Evolutionary conservation across 2,113 vertebrate species (phyloP).

Genomic region (Epinephelus cyanopodus): DNA sequence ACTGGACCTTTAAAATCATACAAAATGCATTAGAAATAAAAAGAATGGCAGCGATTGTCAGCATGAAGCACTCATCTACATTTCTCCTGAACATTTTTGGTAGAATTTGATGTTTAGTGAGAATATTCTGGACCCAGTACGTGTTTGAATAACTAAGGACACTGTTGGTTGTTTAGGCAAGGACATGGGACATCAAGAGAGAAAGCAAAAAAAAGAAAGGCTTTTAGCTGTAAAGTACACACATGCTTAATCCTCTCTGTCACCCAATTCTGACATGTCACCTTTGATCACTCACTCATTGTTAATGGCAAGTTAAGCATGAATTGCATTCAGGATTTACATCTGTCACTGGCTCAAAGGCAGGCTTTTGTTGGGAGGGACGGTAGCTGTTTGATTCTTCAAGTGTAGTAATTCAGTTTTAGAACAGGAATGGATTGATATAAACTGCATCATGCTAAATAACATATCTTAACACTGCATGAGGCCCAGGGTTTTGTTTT

Average conservation of each 20-base stretch:
- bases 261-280: conserved; percentile 27
- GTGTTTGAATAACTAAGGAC: conserved; percentile 8
- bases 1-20: background rate
- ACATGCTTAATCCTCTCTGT: conserved; percentile 39
- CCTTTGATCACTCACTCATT: conserved; percentile 32
- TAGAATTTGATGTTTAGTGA: conserved; percentile 2
- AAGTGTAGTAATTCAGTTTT: conserved; percentile 7
- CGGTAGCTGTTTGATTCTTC: background rate
- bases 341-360: conserved; percentile 14
- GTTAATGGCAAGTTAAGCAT: conserved; percentile 41
- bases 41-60: background rate
- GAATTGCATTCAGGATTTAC: conserved; percentile 33
- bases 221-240: conserved; percentile 17
- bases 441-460: background rate
- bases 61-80: background rate
- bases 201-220: background rate
- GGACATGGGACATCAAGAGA: background rate
- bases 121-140: background rate
- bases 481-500: background rate
- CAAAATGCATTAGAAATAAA: background rate
- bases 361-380: background rate
- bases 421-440: background rate
- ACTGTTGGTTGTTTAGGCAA: background rate
- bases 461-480: background rate
- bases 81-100: background rate